phyloP scores from a whole-genome alignment of 1,140 invertebrate genomes.

The Diorhabda sublineata region DNA sequence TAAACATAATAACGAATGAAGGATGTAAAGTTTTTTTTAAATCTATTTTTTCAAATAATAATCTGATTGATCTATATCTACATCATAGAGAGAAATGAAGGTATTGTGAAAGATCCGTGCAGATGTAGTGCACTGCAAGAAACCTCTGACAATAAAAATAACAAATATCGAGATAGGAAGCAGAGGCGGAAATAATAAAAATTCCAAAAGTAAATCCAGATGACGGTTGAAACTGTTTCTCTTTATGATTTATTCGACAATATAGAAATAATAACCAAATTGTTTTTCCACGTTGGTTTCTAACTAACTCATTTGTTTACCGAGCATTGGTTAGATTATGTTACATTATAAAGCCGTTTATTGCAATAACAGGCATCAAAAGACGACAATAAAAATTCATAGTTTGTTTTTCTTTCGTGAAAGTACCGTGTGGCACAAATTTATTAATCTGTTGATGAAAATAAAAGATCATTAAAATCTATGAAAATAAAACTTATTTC shows the following conservation, averaged over 20 bases:
- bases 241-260: constrained; percentile 32
- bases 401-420: too few species aligned
- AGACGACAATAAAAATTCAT: constrained; percentile 5
- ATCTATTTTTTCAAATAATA: too few species aligned
- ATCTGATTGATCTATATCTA: too few species aligned
- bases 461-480: too few species aligned
- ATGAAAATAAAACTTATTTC: too few species aligned
- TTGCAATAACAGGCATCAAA: constrained; percentile 23
- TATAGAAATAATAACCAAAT: constrained; percentile 27
- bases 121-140: too few species aligned
- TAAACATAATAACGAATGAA: too few species aligned
- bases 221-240: constrained; percentile 29
- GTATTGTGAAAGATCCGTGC: too few species aligned
- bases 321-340: constrained; percentile 12
- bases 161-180: constrained; percentile 29
- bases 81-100: too few species aligned
- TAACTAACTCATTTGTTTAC: constrained; percentile 16
- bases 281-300: constrained; percentile 20
- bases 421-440: too few species aligned
- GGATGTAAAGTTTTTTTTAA: too few species aligned
- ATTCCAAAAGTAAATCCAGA: constrained; percentile 31
- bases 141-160: constrained; percentile 16
- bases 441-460: too few species aligned
- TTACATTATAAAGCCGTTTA: constrained; percentile 14
- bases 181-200: constrained; percentile 36